Evolutionary conservation across 1,140 invertebrate genomes (phyloP).

Genomic region (Tribolium madens): DNA sequence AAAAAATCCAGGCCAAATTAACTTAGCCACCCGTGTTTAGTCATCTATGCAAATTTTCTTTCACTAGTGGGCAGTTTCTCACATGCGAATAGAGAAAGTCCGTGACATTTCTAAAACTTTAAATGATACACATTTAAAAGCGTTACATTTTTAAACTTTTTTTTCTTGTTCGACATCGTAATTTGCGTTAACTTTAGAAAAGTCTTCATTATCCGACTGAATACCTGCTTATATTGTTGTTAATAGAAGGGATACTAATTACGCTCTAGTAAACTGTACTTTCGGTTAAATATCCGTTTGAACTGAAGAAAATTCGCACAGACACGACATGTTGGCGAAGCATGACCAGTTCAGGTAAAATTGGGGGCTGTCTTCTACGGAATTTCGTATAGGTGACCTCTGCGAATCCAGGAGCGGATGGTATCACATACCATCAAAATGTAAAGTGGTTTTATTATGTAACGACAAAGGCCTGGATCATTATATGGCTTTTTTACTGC

Average conservation of each 20-base stretch:
- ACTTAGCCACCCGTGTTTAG: not conserved
- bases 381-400: slow-evolving; percentile 8
- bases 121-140: not conserved
- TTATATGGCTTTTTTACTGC: slow-evolving; percentile 23
- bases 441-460: slow-evolving; percentile 16
- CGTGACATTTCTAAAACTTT: not conserved
- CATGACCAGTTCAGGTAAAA: not conserved
- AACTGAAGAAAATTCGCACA: not conserved
- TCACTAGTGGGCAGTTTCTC: not conserved
- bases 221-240: not conserved
- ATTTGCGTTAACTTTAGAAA: not conserved
- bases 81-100: not conserved
- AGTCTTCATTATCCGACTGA: not conserved
- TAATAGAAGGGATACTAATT: slow-evolving; percentile 1
- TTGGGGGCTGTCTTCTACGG: slow-evolving; percentile 1
- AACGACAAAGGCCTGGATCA: not conserved
- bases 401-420: not conserved
- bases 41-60: not conserved
- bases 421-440: slow-evolving; percentile 16
- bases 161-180: not conserved
- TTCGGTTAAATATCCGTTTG: slow-evolving; percentile 23
- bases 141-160: not conserved
- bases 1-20: not conserved
- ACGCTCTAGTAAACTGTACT: slow-evolving; percentile 9
- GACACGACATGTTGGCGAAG: not conserved